These are phyloP conservation scores for Cydia splendana DNA, from an alignment of 1,140 invertebrate species.

Conservation along the genomic window DNA sequence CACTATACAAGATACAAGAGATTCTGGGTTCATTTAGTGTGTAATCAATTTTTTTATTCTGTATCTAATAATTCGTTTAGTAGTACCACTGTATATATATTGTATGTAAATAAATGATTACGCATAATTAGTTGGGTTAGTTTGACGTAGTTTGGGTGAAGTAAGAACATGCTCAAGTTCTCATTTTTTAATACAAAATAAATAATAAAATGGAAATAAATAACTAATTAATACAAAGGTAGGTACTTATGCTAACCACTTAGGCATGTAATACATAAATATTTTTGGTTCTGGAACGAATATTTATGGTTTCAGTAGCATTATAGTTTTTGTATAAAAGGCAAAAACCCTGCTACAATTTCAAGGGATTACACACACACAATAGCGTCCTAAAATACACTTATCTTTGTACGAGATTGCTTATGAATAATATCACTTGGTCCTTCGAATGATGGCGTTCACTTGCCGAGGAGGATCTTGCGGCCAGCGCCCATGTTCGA, in stretches of 20 bases:
- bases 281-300: slow-evolving; percentile 43
- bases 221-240: slow-evolving; percentile 51
- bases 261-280: slow-evolving; percentile 48
- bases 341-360: slow-evolving; percentile 54
- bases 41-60: too few species aligned
- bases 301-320: slow-evolving; percentile 45
- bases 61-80: too few species aligned
- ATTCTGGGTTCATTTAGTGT: background rate
- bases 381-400: slow-evolving; percentile 60
- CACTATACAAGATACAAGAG: too few species aligned
- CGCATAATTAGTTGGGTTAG: too few species aligned
- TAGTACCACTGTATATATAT: too few species aligned
- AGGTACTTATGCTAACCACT: slow-evolving; percentile 57
- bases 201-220: slow-evolving; percentile 75
- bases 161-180: slow-evolving; percentile 41
- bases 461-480: slow-evolving; percentile 94
- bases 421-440: slow-evolving; percentile 77
- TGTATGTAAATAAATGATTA: too few species aligned
- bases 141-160: slow-evolving; percentile 32
- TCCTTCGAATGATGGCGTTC: slow-evolving; percentile 62
- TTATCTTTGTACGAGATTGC: slow-evolving; percentile 67
- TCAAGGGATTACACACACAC: slow-evolving; percentile 56
- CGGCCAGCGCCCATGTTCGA: slow-evolving; percentile 95
- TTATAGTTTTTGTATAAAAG: slow-evolving; percentile 44
- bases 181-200: slow-evolving; percentile 68